Evolutionary conservation across 1,140 invertebrate genomes (phyloP), one percentile per base, ranked within the genome.

Genomic region (Tachypleus tridentatus): DNA sequence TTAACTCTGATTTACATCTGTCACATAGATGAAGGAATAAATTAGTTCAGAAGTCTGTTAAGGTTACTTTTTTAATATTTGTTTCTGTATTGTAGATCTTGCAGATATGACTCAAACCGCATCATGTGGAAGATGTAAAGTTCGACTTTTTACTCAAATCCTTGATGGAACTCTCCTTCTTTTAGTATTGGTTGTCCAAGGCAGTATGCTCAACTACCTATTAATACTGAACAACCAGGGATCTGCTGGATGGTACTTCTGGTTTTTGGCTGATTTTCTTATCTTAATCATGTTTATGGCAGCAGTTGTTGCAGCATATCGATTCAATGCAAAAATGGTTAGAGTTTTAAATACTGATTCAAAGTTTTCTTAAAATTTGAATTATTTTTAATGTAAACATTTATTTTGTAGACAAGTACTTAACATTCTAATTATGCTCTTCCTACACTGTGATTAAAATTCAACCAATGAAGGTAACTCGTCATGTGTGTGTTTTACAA

Each of bases 161-260:
- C 10, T 68, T 6, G 62, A 70, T 53, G 65, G 58, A 49, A n/a
- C 66, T 9, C 61, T 58, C n/a, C 53, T 69, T 5, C 60, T 66
- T 5, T 11, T 69, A 52, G 63, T 66, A 8, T 62, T 69, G 49
- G 64, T 65, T 62, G 8, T 63, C 0, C 68, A 69, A 63, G 64
- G 68, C 52, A 64, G 58, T 10, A 66, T 69, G 9, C 54, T 69
- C 8, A 60, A 69, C 53, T 69, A 67, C 52, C 67, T 64, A 58
- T 50, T 69, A 29, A 69, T 69, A 60, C 51, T 69, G n/a, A 63
- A 84, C 67, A 83, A 84, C 72, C 78, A 77, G 61, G 73, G 80
- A 54, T 77, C 63, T 62, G 64, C 64, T 51, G 68, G 69, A 6
- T 74, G 77, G 57, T 80, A 78, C 66, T 76, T 80, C 62, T 78